These are phyloP conservation scores for Oasisia sp. DNA, from an alignment of 2,888 invertebrate genomes.

Conservation along the genomic window DNA sequence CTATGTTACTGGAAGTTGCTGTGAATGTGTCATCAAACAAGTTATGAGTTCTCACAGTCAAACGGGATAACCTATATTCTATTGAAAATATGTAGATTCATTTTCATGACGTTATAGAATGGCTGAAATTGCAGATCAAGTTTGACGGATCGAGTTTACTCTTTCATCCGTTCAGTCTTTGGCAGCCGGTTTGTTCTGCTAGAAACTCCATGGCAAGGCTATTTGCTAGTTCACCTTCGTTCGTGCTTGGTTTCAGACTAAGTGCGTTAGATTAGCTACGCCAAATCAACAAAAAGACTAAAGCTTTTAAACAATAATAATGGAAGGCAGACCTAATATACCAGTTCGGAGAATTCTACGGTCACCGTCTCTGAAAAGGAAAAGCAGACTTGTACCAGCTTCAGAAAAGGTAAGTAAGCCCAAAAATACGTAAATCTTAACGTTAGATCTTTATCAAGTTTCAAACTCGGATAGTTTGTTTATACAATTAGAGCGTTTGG, in stretches of 20 bases:
- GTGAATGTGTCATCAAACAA: not conserved
- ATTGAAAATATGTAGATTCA: not conserved
- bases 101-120: not conserved
- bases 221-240: not conserved
- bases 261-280: not conserved
- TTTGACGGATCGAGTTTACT: not conserved
- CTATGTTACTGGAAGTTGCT: not conserved
- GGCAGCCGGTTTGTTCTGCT: too few relatives aligned
- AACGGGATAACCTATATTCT: not conserved
- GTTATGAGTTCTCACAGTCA: not conserved
- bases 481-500: too few relatives aligned
- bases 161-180: too few relatives aligned
- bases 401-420: conserved; percentile 27
- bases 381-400: conserved; percentile 30
- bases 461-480: too few relatives aligned
- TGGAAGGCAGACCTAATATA: not conserved
- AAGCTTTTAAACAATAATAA: not conserved
- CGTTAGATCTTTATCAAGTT: too few relatives aligned
- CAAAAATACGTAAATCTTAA: too few relatives aligned
- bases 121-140: not conserved
- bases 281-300: not conserved
- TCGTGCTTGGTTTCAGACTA: not conserved
- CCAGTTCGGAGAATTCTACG: conserved; percentile 23
- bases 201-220: not conserved
- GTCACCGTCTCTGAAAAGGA: conserved; percentile 32